A percentile compares a stretch with the other conserved stretches of the same genome.
These are phyloP conservation scores for Daphoenositta chrysoptera DNA, from an alignment of 2,113 vertebrate genomes.

Conservation along the genomic window DNA sequence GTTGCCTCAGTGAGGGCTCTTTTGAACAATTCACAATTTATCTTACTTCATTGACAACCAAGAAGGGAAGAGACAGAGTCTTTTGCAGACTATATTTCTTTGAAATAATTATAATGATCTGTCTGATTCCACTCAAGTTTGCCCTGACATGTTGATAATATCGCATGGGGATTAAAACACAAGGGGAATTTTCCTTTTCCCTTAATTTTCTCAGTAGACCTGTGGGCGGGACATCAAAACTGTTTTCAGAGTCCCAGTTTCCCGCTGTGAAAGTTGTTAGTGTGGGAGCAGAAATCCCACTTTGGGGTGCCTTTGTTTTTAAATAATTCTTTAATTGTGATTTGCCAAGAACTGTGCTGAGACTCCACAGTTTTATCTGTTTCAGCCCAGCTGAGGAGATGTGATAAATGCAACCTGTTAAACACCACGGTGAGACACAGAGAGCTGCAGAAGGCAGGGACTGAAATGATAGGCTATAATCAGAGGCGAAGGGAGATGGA, in stretches of 20 bases:
- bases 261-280: neutral
- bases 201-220: neutral
- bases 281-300: neutral
- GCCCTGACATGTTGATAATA: neutral
- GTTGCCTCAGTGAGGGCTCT: neutral
- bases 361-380: neutral
- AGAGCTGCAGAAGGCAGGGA: neutral
- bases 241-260: neutral
- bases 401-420: slow-evolving; percentile 44
- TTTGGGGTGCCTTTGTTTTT: neutral
- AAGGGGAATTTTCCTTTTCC: neutral
- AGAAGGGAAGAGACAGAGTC: neutral
- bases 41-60: neutral
- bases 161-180: neutral
- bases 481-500: slow-evolving; percentile 1
- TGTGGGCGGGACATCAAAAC: neutral
- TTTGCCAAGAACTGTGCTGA: slow-evolving; percentile 14
- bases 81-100: neutral
- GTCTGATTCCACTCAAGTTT: neutral
- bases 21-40: neutral
- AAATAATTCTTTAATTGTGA: slow-evolving; percentile 43
- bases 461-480: slow-evolving; percentile 34
- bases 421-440: neutral
- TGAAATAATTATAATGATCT: neutral
- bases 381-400: slow-evolving; percentile 17